Evolutionary conservation across 2,888 invertebrate genomes (phyloP), one percentile per base, ranked within the genome.

Genomic region (Eilema caniola): DNA sequence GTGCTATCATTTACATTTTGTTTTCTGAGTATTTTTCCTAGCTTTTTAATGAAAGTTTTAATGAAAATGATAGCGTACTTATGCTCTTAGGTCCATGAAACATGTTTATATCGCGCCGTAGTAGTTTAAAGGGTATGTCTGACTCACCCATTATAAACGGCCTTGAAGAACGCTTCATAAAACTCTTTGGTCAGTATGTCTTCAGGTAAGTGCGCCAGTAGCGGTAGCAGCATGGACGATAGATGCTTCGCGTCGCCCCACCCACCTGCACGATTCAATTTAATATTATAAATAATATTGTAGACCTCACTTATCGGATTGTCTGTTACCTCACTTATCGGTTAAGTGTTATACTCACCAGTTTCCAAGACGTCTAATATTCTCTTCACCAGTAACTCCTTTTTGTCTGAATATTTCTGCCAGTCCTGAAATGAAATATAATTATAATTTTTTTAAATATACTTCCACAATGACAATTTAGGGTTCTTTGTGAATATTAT

Each of bases 241-340:
- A 98, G 96, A 11, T 96, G 95, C 67, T 95, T 92, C 12, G 98
- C 98, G 90, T 97, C 97, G 33, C 98, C 98, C 92, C 97, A 96
- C 0, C 98, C 98, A 66, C 97, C 98, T 92, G 71, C 0, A 53
- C 24, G 14, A 37, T 14, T 0, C 37, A 5, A 57, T 56, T 23
- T 8, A 12, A n/a, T 37, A 12, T 60, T 25, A 14, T 11, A n/a
- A 24, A 20, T 63, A 23, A 41, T 1, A 5, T 24, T 24, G 24
- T 57, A 3, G 1, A 4, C 20, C n/a, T 20, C 11, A n/a, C 14
- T 20, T 20, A 47, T 47, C 3, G 62, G n/a, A n/a, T n/a, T n/a
- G n/a, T n/a, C n/a, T n/a, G n/a, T n/a, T n/a, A n/a, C n/a, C n/a
- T n/a, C 14, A 60, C 16, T 0, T 7, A 0, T 47, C 7, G 10